Conservation (phyloP, 2,888 invertebrate species). For the Euproctis similis region DNA sequence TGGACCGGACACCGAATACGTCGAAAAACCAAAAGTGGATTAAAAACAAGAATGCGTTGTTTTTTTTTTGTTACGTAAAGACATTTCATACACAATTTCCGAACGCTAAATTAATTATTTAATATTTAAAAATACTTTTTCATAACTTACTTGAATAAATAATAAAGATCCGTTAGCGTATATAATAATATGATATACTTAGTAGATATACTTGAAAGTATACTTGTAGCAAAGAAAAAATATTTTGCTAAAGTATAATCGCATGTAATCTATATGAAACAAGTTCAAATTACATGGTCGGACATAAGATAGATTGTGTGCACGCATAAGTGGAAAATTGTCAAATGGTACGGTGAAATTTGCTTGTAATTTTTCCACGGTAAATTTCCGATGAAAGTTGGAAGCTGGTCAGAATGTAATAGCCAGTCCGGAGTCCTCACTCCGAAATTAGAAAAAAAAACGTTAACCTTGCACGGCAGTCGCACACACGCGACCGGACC, state of each 20-base stretch:
- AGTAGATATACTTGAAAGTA: too few relatives aligned
- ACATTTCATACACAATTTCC: too few relatives aligned
- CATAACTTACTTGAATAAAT: too few relatives aligned
- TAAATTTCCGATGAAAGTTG: slow-evolving; percentile 62
- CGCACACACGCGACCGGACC: slow-evolving; percentile 49
- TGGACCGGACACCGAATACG: slow-evolving; percentile 49
- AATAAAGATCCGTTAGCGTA: too few relatives aligned
- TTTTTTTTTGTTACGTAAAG: not conserved
- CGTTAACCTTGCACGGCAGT: slow-evolving; percentile 63
- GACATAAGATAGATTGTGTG: slow-evolving; percentile 3
- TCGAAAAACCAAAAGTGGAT: slow-evolving; percentile 41
- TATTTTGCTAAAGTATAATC: too few relatives aligned
- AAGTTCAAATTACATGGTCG: too few relatives aligned
- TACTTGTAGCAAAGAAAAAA: too few relatives aligned
- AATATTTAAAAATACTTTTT: too few relatives aligned
- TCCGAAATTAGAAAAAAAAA: slow-evolving; percentile 69
- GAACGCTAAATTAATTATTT: too few relatives aligned
- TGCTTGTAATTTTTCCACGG: slow-evolving; percentile 48
- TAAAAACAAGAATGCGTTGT: slow-evolving; percentile 20
- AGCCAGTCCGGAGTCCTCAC: slow-evolving; percentile 48
- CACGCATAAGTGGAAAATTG: slow-evolving; percentile 30
- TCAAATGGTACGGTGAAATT: slow-evolving; percentile 32
- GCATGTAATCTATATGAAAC: too few relatives aligned
- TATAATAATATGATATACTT: too few relatives aligned
- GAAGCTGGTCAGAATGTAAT: slow-evolving; percentile 43